Conservation (phyloP, 2,113 vertebrate genomes). For the Dasyurus viverrinus region DNA sequence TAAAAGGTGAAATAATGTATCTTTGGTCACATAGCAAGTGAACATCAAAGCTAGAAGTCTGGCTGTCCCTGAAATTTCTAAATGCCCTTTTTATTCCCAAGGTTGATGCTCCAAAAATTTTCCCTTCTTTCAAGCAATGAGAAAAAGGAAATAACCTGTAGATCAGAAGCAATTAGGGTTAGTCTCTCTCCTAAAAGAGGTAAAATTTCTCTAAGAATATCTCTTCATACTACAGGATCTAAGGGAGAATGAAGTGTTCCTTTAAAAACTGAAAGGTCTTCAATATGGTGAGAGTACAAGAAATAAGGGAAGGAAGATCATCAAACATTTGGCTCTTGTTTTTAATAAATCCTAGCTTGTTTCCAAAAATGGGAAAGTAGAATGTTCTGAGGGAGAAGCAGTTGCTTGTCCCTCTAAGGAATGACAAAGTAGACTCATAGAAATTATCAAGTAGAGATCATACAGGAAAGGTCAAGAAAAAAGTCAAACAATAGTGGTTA, state of each 20-base stretch:
- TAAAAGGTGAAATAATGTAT: background rate
- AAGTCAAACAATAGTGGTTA: background rate
- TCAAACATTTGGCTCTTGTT: too few species aligned
- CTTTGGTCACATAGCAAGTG: background rate
- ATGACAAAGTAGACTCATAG: background rate
- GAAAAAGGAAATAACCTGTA: background rate
- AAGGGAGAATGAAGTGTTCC: background rate
- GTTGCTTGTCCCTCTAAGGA: background rate
- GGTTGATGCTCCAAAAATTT: background rate
- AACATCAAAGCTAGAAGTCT: background rate
- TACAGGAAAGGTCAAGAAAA: background rate
- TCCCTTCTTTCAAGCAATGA: background rate
- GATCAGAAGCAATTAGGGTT: background rate
- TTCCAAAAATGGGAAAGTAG: background rate
- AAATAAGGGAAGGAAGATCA: too few species aligned
- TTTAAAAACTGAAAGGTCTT: background rate
- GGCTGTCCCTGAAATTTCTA: background rate
- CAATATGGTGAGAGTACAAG: background rate
- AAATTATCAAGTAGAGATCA: background rate
- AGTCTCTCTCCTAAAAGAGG: background rate
- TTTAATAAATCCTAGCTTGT: background rate
- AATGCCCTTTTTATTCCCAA: background rate
- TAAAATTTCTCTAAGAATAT: background rate
- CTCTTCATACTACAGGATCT: background rate
- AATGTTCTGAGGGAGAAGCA: background rate